Percentiles rank a stretch among this genome's conserved stretches.
Evolutionary conservation across 1,140 invertebrate species (phyloP).

Genomic region (Andrena cerasifolii): DNA sequence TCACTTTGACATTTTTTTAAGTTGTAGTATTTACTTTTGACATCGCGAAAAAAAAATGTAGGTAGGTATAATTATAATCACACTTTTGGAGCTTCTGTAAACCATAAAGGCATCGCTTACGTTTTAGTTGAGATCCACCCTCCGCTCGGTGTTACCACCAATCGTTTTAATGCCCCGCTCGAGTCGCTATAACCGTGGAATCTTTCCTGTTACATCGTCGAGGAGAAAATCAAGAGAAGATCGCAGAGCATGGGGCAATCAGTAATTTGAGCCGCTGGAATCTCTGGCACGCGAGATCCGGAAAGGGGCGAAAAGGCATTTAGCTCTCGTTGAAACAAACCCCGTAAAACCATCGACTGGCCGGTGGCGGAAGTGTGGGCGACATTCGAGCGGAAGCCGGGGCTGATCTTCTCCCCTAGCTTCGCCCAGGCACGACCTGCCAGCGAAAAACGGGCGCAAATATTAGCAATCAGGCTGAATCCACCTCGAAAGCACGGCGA

Average conservation of each 20-base stretch:
- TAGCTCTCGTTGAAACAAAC: conserved; percentile 48
- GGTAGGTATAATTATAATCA: no score
- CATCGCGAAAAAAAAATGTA: no score
- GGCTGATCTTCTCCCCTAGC: conserved; percentile 14
- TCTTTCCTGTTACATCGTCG: background rate
- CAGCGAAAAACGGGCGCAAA: conserved; percentile 36
- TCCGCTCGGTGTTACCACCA: background rate
- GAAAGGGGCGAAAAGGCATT: conserved; percentile 45
- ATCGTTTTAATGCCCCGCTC: no score
- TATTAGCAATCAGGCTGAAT: conserved; percentile 44
- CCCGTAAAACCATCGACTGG: conserved; percentile 65
- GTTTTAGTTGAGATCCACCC: no score
- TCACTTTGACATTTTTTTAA: no score
- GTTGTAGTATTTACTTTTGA: no score
- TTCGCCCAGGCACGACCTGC: conserved; percentile 11
- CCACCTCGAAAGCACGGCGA: conserved; percentile 1
- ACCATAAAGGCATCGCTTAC: no score
- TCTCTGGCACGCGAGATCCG: conserved; percentile 47
- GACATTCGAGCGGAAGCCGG: conserved; percentile 42
- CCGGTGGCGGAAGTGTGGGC: conserved; percentile 38
- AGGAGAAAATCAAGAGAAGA: background rate
- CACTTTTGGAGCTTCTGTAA: no score
- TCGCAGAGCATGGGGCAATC: conserved; percentile 33
- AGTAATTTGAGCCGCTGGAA: conserved; percentile 48
- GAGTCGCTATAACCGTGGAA: background rate